Evolutionary conservation across 2,113 vertebrate genomes (phyloP), one percentile per base, ranked within the genome.

Genomic region (Equus quagga): DNA sequence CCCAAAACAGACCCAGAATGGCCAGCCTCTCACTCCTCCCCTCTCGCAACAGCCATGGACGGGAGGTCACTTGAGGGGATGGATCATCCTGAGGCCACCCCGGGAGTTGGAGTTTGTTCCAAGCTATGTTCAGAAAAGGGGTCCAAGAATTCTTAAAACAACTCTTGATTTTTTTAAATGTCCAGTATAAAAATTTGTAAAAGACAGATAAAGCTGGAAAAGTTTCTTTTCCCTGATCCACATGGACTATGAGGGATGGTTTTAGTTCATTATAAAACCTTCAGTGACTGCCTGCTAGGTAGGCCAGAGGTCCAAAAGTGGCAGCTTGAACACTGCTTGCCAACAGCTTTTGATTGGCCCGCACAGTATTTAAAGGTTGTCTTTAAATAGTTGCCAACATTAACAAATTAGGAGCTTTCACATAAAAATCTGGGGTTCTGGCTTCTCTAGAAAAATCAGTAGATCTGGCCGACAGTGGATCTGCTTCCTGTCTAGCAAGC

Each of bases 361-460:
- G 2, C 3, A 9, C 0, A 12, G 24, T 58, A 56, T 65, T 78
- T 82, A 94, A 86, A 96, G 51, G 56, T 75, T 94, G 54, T 73
- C 75, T 85, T 94, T 86, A 67, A 78, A 75, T 56, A 85, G 75
- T n/a, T 80, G 70, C 94, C 87, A 87, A 72, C 19, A 36, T 65
- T 80, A 97, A 79, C 92, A 97, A 83, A 93, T 91, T 65, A 92
- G 69, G 83, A 92, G 72, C 75, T 83, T 82, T 64, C 70, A 86
- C 58, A 87, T 70, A 78, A 91, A 96, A 97, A 69, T 79, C 36
- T 76, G 80, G 80, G 44, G 94, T 96, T 87, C 56, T 80, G 86
- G 86, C 80, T 95, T 81, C 85, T 97, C 81, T 72, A 89, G 80
- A 94, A 95, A 96, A 96, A 78, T 96, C 78, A 79, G 78, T 96